Percentiles rank a stretch among this genome's conserved stretches.
Evolutionary conservation across 1,140 invertebrate species (phyloP).

Genomic region (Antheraea mylitta): DNA sequence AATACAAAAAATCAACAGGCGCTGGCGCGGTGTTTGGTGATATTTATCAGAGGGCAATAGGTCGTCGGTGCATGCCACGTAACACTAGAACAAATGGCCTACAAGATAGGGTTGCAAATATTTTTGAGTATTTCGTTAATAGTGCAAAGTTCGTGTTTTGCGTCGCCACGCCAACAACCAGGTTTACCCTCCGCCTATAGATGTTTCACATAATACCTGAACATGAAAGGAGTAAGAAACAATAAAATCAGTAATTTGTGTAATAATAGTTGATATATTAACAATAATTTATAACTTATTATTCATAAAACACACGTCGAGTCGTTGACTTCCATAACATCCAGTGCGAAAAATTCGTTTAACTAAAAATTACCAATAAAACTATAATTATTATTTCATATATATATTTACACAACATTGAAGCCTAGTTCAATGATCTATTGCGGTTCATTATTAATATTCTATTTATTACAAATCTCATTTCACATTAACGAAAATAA

Average conservation of each 20-base stretch:
- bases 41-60: no score
- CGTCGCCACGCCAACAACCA: no score
- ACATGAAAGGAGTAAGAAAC: slow-evolving; percentile 32
- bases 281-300: slow-evolving; percentile 71
- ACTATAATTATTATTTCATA: slow-evolving; percentile 9
- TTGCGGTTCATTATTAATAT: background rate
- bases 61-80: no score
- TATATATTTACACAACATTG: slow-evolving; percentile 1
- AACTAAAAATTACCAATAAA: slow-evolving; percentile 12
- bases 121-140: no score
- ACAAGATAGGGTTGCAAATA: no score
- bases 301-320: slow-evolving; percentile 62
- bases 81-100: no score
- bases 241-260: slow-evolving; percentile 26
- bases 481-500: background rate
- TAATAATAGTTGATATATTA: slow-evolving; percentile 73
- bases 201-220: no score
- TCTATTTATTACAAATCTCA: slow-evolving; percentile 3
- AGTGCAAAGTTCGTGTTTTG: no score
- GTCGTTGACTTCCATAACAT: slow-evolving; percentile 42
- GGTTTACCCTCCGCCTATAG: no score
- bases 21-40: no score
- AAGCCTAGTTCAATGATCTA: slow-evolving; percentile 5
- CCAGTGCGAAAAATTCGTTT: slow-evolving; percentile 42
- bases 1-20: no score